phyloP scores from a whole-genome alignment of 2,113 vertebrate genomes.

The Pollachius pollachius region DNA sequence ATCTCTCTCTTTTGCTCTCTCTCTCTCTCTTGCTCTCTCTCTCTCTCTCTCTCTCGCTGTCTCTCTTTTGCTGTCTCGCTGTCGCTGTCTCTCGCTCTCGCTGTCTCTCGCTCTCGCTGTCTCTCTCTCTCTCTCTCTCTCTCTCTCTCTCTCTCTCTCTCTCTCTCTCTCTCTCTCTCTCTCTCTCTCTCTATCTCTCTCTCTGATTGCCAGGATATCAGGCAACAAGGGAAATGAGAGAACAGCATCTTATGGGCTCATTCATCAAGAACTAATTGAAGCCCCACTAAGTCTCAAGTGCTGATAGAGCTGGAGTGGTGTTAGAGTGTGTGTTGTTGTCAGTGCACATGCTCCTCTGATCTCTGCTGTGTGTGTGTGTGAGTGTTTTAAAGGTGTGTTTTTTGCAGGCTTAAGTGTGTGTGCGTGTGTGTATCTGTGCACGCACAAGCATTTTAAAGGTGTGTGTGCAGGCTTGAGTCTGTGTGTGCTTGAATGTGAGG shows the following conservation, averaged over 20 bases:
- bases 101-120: neutral
- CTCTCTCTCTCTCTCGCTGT: too few relatives aligned
- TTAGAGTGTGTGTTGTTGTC: constrained; percentile 67
- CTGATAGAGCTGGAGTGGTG: constrained; percentile 91
- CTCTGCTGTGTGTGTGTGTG: constrained; percentile 26
- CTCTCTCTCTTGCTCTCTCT: too few relatives aligned
- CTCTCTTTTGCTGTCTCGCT: constrained; percentile 6
- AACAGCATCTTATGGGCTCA: constrained; percentile 92
- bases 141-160: constrained; percentile 5
- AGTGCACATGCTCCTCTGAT: too few relatives aligned
- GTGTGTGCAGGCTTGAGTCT: too few relatives aligned
- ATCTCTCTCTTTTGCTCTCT: constrained; percentile 30
- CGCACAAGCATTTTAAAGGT: constrained; percentile 7
- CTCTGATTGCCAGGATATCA: constrained; percentile 89
- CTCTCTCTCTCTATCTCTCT: constrained; percentile 71
- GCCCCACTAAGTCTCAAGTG: constrained; percentile 90
- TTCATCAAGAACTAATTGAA: constrained; percentile 99
- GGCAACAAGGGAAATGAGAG: constrained; percentile 91
- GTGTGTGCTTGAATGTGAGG: too few relatives aligned
- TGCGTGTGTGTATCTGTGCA: constrained; percentile 37
- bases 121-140: constrained; percentile 13
- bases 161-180: constrained; percentile 7
- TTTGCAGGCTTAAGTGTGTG: constrained; percentile 24
- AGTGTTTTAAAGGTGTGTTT: neutral
- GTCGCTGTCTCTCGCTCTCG: neutral